Evolutionary conservation across 2,888 invertebrate species (phyloP).

Genomic region (Eupelmus urozonus): DNA sequence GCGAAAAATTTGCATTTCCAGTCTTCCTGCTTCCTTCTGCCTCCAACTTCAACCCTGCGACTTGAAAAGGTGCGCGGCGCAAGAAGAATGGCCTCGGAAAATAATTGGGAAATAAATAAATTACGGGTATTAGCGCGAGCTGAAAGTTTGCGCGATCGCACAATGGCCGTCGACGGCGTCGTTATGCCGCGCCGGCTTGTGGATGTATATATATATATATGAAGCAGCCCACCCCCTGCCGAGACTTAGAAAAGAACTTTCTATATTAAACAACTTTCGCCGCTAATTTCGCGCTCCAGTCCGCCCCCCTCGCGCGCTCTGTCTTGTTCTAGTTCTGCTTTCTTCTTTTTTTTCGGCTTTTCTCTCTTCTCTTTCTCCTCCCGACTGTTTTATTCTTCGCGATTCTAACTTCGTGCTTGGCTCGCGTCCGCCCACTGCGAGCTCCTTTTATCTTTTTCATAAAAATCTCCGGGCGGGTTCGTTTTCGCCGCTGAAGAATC

Average conservation of each 20-base stretch:
- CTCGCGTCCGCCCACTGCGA: slow-evolving; percentile 5
- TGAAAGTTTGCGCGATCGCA: slow-evolving; percentile 50
- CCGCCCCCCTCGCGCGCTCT: slow-evolving; percentile 31
- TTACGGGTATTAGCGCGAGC: slow-evolving; percentile 66
- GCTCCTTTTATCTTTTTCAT: slow-evolving; percentile 46
- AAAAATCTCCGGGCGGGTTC: too few species aligned
- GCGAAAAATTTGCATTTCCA: slow-evolving; percentile 39
- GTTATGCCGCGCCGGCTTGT: background rate
- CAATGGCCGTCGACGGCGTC: slow-evolving; percentile 47
- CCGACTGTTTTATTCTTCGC: slow-evolving; percentile 41
- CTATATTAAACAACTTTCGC: slow-evolving; percentile 71
- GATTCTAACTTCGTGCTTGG: slow-evolving; percentile 32
- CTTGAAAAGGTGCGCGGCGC: too few species aligned
- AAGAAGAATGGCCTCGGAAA: slow-evolving; percentile 57
- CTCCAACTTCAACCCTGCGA: too few species aligned
- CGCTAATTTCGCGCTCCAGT: slow-evolving; percentile 67
- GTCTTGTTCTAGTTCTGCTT: slow-evolving; percentile 18
- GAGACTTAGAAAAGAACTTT: slow-evolving; percentile 67
- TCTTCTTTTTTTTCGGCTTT: slow-evolving; percentile 34
- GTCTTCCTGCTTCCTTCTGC: too few species aligned
- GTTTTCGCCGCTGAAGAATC: background rate
- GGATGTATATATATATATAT: background rate
- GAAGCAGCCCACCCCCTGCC: background rate
- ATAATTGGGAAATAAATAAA: slow-evolving; percentile 72
- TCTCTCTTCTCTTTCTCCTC: background rate